Evolutionary conservation across 2,797 vertebrate species (phyloP), one percentile per base, ranked within the genome.

Genomic region (Onychomys torridus): DNA sequence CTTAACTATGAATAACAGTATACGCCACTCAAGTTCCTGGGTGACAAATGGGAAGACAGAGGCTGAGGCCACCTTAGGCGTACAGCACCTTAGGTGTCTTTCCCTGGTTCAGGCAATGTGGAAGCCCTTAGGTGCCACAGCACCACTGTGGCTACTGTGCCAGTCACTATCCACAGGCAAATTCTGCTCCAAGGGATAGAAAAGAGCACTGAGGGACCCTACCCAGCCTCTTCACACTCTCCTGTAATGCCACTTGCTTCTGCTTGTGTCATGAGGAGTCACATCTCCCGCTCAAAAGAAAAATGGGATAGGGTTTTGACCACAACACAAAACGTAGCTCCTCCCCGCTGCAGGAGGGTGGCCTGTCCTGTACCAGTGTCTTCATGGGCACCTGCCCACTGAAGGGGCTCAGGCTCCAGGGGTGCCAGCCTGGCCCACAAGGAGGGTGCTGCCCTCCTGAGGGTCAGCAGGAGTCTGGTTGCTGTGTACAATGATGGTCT

Each of bases 391-490:
- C 79, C 92, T 91, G 95, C 86, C 85, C 96, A 32, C 9, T 4
- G 55, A 17, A 63, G 90, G 46, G 61, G 21, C 17, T 98, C 99
- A 99, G 94, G 99, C 99, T 29, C 99, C 99, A 0, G 99, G 99
- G 37, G 99, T 99, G 9, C 99, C 99, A 0, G 99, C 99, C 95
- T 99, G 99, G 77, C 98, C 99, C 97, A 99, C 99, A n/a, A 99
- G 99, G 0, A 99, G 99, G 67, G 99, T 98, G 0, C 97, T 98
- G 1, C 99, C 98, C 0, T 99, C 99, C 0, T 81, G 98, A 0
- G n/a, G 88, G 10, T 99, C 99, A 61, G 98, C 99, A 61, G 98
- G 96, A 0, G 98, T 99, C 86, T 98, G 98, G 97, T 98, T 98
- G 29, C 97, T 98, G 52, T 98, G 98, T 92, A 99, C 99, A 8